A percentile compares a stretch with the other conserved stretches of the same genome.
Evolutionary conservation across 2,888 invertebrate genomes (phyloP).

Genomic region (Aspidiotus rigidus): DNA sequence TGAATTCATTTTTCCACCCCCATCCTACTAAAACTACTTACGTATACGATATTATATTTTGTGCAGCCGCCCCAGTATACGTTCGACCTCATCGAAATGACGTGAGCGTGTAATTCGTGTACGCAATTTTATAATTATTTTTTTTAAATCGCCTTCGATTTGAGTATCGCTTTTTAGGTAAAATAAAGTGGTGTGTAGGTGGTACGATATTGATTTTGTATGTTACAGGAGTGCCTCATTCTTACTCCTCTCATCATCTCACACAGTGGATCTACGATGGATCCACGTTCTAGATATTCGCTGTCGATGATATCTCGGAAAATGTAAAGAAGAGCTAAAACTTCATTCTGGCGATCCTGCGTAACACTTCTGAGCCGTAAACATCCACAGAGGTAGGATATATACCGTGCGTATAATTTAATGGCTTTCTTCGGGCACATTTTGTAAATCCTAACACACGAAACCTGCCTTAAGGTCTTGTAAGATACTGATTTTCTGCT

Average conservation of each 20-base stretch:
- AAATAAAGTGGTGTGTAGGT: too few species aligned
- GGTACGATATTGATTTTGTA: too few species aligned
- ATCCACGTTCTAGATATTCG: not conserved
- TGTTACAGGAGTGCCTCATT: not conserved
- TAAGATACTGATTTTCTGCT: too few species aligned
- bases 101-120: not conserved
- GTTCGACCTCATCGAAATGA: not conserved
- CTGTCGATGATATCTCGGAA: not conserved
- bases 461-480: too few species aligned
- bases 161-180: too few species aligned
- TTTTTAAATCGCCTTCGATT: not conserved
- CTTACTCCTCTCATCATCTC: not conserved
- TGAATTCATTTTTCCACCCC: slow-evolving; percentile 5
- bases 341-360: not conserved
- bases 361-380: not conserved
- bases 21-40: not conserved
- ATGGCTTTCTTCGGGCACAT: not conserved
- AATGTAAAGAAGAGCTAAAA: not conserved
- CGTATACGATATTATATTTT: not conserved
- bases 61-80: too few species aligned
- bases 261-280: not conserved
- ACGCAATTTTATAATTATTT: not conserved
- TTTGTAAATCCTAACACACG: not conserved
- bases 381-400: not conserved
- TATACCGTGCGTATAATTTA: too few species aligned